phyloP scores from a whole-genome alignment of 2,888 invertebrate genomes.

The Acronicta leporina region DNA sequence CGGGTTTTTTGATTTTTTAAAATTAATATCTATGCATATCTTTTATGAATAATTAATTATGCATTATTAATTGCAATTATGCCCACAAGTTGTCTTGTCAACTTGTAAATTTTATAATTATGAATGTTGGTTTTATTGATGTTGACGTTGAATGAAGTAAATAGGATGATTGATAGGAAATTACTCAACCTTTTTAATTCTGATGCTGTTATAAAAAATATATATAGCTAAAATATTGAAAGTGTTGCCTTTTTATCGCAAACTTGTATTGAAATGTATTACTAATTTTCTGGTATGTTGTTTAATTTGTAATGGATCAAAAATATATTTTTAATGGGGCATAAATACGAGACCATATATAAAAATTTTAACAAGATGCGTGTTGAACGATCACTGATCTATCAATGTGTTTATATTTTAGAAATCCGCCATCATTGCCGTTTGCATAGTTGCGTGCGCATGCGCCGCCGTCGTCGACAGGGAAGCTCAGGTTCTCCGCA shows the following conservation, averaged over 20 bases:
- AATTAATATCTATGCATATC: no score
- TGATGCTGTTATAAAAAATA: no score
- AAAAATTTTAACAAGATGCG: background rate
- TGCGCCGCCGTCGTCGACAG: constrained; percentile 52
- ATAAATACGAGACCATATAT: background rate
- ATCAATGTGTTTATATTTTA: constrained; percentile 28
- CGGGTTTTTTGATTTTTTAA: no score
- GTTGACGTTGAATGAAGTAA: background rate
- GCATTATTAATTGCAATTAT: no score
- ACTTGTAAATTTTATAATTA: background rate
- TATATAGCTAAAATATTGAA: no score
- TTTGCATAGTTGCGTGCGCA: constrained; percentile 63
- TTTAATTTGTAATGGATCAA: background rate
- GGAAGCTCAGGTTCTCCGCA: constrained; percentile 49
- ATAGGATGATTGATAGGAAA: background rate
- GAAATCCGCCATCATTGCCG: constrained; percentile 65
- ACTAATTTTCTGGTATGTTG: no score
- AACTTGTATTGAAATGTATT: no score
- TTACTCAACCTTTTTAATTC: background rate
- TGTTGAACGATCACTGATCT: background rate
- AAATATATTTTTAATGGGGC: no score
- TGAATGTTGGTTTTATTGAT: background rate
- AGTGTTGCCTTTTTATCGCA: no score
- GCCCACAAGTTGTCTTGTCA: background rate
- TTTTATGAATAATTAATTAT: no score